Conservation (phyloP, 1,140 invertebrate species). For the Euura lappo region DNA sequence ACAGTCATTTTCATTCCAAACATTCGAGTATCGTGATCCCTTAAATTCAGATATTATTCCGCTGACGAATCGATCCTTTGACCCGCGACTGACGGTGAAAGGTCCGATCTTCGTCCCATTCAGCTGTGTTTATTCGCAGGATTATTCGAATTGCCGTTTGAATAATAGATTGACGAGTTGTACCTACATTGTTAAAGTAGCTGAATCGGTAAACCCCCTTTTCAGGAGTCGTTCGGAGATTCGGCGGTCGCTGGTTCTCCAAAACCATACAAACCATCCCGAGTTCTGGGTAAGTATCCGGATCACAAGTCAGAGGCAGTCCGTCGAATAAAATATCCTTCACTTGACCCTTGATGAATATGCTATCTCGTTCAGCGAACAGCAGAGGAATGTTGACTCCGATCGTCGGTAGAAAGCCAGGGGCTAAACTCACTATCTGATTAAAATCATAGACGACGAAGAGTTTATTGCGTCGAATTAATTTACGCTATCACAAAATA, state of each 20-base stretch:
- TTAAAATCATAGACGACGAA: neutral
- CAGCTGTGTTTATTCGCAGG: constrained; percentile 20
- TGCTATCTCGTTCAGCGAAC: constrained; percentile 24
- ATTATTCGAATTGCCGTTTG: constrained; percentile 10
- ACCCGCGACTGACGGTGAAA: constrained; percentile 32
- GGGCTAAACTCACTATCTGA: neutral
- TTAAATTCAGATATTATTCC: constrained; percentile 28
- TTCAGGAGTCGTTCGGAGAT: constrained; percentile 23
- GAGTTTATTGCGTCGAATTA: no score
- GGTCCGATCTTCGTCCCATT: constrained; percentile 32
- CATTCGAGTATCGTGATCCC: constrained; percentile 16
- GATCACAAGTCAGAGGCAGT: constrained; percentile 31
- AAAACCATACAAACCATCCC: constrained; percentile 30
- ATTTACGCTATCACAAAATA: no score
- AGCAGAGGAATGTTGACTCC: constrained; percentile 30
- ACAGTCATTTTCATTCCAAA: constrained; percentile 30
- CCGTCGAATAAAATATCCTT: constrained; percentile 34
- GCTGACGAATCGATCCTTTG: constrained; percentile 22
- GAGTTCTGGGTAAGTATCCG: constrained; percentile 26
- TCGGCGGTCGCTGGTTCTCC: constrained; percentile 20
- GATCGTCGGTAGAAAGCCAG: constrained; percentile 2
- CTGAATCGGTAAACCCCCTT: constrained; percentile 29
- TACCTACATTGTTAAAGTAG: constrained; percentile 33
- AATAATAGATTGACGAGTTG: constrained; percentile 14
- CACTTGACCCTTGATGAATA: constrained; percentile 31